phyloP scores from a whole-genome alignment of 2,888 invertebrate species.

The Drosophila acutilabella region DNA sequence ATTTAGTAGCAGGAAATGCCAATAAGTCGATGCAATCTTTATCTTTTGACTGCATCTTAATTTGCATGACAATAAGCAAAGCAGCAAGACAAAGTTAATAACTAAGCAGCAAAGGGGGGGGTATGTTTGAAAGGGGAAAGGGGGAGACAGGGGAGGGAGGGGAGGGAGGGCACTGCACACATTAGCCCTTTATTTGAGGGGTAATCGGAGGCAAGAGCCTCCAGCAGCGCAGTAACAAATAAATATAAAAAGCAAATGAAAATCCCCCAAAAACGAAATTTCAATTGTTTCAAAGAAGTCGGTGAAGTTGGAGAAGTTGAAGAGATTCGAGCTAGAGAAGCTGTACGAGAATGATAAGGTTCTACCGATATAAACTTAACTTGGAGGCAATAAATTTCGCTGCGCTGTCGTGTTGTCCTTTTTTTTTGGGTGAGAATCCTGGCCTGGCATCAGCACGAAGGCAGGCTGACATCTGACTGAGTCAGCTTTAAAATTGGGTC shows the following conservation, averaged over 20 bases:
- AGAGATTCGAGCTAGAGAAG: conserved; percentile 32
- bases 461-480: conserved; percentile 47
- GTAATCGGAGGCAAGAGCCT: conserved; percentile 10
- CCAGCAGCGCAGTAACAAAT: conserved; percentile 20
- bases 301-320: not conserved
- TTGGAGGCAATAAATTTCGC: conserved; percentile 82
- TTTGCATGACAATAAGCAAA: conserved; percentile 56
- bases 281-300: conserved; percentile 70
- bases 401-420: conserved; percentile 39
- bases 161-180: not conserved
- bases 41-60: conserved; percentile 66
- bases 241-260: conserved; percentile 30
- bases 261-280: conserved; percentile 60
- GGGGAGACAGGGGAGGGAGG: not conserved
- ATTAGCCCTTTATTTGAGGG: conserved; percentile 39
- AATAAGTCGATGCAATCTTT: conserved; percentile 50
- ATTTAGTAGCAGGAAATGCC: not conserved
- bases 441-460: not conserved
- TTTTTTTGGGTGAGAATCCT: conserved; percentile 4
- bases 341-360: conserved; percentile 71
- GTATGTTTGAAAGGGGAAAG: not conserved
- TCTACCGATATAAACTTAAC: conserved; percentile 79
- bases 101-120: not conserved
- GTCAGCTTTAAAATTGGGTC: conserved; percentile 78
- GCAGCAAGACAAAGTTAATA: conserved; percentile 12